Base-by-base conservation (phyloP, 1,140 invertebrate species). In the Babylonia areolata region DNA sequence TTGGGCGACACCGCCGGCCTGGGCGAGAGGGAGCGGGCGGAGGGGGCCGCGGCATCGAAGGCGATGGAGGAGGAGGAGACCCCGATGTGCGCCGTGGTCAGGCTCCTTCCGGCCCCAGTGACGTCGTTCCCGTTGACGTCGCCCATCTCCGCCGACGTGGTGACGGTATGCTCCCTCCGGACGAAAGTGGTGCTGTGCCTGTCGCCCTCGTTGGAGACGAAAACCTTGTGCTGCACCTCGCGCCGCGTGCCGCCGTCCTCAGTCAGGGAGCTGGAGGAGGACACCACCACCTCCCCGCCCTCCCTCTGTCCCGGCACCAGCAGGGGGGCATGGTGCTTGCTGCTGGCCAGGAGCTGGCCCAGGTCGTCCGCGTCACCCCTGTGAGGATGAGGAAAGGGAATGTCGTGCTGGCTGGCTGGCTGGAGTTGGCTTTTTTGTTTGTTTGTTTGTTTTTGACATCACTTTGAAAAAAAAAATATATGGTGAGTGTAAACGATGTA, bases 201-300 rank as follows among this genome's bases (percentile, higher is more conserved):
- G 64, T 84, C 87, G 28, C 42, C 84, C 73, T 81, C 81, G 23
- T 33, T 20, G 37, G 81, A 39, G 12, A 88, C 85, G 84, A 79
- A 85, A 71, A 79, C 33, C 31, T 87, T 84, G 0, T 80, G 84
- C 39, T 37, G 83, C 51, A 86, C 87, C 82, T 86, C 81, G 28
- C 78, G 81, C 20, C 58, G 81, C 23, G 77, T 85, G 20, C 54
- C 35, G 35, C 85, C 87, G 58, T 85, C 87, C 35, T 88, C 87
- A 75, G 83, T 77, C 82, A 77, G 46, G 11, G 81, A 35, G 31
- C 46, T 54, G 31, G 79, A 54, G 35, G 87, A 84, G 3, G 77
- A 75, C 31, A 85, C 58, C 37, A 75, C 31, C 23, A 84, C 33
- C 51, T 75, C 75, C 58, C 46, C 69, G 28, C 40, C 82, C 82